Percentiles rank a stretch among this genome's conserved stretches.
Evolutionary conservation across 2,113 vertebrate species (phyloP).

Genomic region (Eretmochelys imbricata): DNA sequence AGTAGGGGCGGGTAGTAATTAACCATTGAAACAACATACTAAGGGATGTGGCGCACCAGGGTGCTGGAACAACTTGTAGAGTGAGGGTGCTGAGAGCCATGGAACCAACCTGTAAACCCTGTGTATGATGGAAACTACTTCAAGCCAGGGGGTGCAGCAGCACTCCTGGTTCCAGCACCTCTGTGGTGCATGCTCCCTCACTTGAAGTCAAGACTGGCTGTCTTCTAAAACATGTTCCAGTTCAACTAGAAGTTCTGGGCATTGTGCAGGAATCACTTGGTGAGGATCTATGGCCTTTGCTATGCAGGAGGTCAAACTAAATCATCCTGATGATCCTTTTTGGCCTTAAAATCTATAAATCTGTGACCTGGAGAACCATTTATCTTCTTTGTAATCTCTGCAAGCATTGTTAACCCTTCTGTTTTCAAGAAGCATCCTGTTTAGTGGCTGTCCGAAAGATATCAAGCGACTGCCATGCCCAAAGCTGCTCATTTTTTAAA

Average conservation of each 20-base stretch:
- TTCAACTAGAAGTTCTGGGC: rapidly evolving
- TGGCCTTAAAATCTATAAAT: neutral
- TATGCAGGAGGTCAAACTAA: neutral
- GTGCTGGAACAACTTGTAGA: no score
- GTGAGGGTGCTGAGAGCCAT: no score
- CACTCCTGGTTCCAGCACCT: no score
- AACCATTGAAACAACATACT: neutral
- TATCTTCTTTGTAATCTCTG: neutral
- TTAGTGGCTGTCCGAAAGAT: neutral
- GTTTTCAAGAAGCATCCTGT: neutral
- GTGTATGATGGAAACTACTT: no score
- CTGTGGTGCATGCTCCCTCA: neutral
- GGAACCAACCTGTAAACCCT: no score
- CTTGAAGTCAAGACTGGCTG: neutral
- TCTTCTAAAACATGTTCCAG: neutral
- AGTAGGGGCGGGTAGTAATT: neutral
- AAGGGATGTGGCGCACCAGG: neutral
- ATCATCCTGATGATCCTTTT: neutral
- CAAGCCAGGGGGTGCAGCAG: no score
- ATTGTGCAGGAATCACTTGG: neutral
- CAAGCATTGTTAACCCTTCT: neutral
- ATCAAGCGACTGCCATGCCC: neutral
- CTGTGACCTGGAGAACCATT: neutral
- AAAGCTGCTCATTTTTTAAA: neutral
- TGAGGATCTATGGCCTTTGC: neutral